These are phyloP conservation scores for Ammodytes marinus DNA, from an alignment of 2,113 vertebrate genomes.

Conservation along the genomic window DNA sequence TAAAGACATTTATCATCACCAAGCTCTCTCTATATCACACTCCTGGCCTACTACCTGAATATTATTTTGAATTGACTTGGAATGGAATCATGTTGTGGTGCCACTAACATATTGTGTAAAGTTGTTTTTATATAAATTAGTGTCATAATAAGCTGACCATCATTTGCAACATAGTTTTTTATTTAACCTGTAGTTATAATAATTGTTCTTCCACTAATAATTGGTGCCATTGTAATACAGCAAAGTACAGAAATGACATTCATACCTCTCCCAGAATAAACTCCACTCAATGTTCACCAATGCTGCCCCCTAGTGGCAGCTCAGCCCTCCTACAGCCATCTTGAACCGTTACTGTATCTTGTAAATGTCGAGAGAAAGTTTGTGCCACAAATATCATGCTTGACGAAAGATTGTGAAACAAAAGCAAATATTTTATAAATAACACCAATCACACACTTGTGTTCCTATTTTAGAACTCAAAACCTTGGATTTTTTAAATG, in stretches of 20 bases:
- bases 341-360: no score
- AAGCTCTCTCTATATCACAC: neutral
- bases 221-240: neutral
- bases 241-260: neutral
- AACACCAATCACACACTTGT: neutral
- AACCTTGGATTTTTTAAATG: neutral
- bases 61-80: neutral
- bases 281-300: neutral
- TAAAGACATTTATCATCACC: no score
- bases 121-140: neutral
- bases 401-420: conserved; percentile 16
- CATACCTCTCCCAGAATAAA: neutral
- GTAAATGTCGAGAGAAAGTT: neutral
- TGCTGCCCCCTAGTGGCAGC: conserved; percentile 4
- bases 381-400: neutral
- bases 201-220: neutral
- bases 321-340: neutral
- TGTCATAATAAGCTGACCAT: neutral
- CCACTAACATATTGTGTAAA: neutral
- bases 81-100: neutral
- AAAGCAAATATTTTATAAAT: neutral
- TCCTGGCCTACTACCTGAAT: neutral
- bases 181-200: neutral
- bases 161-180: neutral
- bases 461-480: neutral